A percentile compares a stretch with the other conserved stretches of the same genome.
These are phyloP conservation scores for Colletes latitarsis DNA, from an alignment of 1,140 invertebrate genomes.

Conservation along the genomic window DNA sequence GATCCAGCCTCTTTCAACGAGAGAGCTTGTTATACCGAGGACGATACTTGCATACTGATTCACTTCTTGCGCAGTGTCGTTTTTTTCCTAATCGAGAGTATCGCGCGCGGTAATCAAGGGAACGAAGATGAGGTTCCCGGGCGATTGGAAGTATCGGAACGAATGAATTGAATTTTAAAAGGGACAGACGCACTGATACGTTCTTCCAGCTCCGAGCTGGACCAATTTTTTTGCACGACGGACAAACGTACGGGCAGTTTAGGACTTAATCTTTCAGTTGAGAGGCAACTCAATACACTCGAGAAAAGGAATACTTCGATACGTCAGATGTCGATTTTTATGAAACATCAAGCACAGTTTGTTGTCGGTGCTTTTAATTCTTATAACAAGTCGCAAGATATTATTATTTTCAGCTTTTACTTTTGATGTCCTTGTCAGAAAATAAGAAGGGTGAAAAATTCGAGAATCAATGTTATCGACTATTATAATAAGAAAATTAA, in stretches of 20 bases:
- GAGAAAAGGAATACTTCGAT: too few species aligned
- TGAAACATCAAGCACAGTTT: too few species aligned
- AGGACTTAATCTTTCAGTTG: not conserved
- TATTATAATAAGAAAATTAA: too few species aligned
- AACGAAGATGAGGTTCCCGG: slow-evolving; percentile 5
- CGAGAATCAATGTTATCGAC: too few species aligned
- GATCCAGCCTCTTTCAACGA: not conserved
- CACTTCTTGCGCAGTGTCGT: not conserved
- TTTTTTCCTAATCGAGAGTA: not conserved
- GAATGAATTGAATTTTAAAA: slow-evolving; percentile 14
- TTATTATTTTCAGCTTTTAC: too few species aligned
- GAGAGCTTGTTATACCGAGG: slow-evolving; percentile 1
- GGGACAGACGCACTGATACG: not conserved
- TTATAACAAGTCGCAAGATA: too few species aligned
- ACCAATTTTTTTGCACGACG: not conserved
- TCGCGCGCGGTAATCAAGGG: not conserved
- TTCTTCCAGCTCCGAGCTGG: not conserved
- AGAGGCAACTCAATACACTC: too few species aligned
- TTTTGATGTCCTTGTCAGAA: too few species aligned
- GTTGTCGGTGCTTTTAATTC: too few species aligned
- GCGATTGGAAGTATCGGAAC: slow-evolving; percentile 11
- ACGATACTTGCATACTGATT: slow-evolving; percentile 14
- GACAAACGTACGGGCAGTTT: too few species aligned
- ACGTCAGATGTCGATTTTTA: too few species aligned
- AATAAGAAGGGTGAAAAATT: too few species aligned